Conservation (phyloP, 2,113 vertebrate species). For the Anarhynchus alexandrinus region DNA sequence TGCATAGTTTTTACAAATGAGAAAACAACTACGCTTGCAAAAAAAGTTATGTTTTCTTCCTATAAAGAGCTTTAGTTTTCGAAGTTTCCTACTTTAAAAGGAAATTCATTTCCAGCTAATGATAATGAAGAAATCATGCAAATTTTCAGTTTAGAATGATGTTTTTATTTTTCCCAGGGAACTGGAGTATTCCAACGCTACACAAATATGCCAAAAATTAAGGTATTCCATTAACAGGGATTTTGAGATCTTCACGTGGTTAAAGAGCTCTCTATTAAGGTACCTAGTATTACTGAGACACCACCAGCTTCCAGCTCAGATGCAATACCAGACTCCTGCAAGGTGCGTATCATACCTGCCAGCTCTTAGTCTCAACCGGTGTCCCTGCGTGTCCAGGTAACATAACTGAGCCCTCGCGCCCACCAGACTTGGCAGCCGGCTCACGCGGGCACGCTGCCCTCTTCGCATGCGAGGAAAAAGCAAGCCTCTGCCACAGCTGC, state of each 20-base stretch:
- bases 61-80: not conserved
- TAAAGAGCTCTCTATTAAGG: not conserved
- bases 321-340: not conserved
- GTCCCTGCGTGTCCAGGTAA: not conserved
- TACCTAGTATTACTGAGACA: not conserved
- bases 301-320: not conserved
- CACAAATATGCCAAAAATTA: not conserved
- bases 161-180: not conserved
- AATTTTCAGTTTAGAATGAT: not conserved
- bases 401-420: too few relatives aligned
- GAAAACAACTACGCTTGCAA: not conserved
- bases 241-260: not conserved
- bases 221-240: not conserved
- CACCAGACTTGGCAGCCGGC: not conserved
- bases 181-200: not conserved
- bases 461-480: not conserved
- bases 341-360: not conserved
- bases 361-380: not conserved
- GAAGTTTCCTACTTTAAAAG: not conserved
- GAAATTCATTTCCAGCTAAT: not conserved
- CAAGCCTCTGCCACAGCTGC: not conserved
- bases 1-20: not conserved
- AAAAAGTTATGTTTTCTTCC: not conserved
- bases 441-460: fast-evolving
- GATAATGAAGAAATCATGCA: not conserved